A percentile compares a stretch with the other conserved stretches of the same genome.
These are phyloP conservation scores for Sardina pilchardus DNA, from an alignment of 2,113 vertebrate genomes.

Conservation along the genomic window DNA sequence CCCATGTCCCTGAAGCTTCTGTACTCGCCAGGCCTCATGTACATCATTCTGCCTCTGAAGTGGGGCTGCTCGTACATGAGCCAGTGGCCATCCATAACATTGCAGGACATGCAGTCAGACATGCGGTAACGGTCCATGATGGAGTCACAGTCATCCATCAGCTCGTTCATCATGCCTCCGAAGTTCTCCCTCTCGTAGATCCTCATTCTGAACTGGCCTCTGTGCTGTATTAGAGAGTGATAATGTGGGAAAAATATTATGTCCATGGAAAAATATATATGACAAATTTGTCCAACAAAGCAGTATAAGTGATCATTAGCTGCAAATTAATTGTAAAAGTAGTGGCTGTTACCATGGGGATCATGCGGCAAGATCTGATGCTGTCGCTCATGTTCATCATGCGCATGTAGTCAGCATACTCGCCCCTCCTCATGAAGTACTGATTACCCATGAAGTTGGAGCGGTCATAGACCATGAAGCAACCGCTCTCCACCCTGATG, in stretches of 20 bases:
- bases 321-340: neutral
- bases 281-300: neutral
- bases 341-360: slow-evolving; percentile 45
- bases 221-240: slow-evolving; percentile 37
- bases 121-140: slow-evolving; percentile 51
- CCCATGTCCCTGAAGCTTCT: slow-evolving; percentile 55
- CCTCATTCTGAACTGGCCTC: slow-evolving; percentile 51
- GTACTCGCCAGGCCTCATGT: slow-evolving; percentile 55
- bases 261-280: neutral
- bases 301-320: neutral
- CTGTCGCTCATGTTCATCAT: slow-evolving; percentile 50
- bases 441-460: slow-evolving; percentile 46
- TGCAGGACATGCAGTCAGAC: slow-evolving; percentile 57
- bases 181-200: slow-evolving; percentile 58
- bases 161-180: slow-evolving; percentile 55
- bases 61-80: slow-evolving; percentile 56
- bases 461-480: slow-evolving; percentile 51
- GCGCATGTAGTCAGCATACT: slow-evolving; percentile 54
- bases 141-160: slow-evolving; percentile 57
- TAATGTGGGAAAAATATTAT: no score
- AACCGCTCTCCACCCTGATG: slow-evolving; percentile 48
- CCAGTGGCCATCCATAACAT: slow-evolving; percentile 62
- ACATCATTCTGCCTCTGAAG: slow-evolving; percentile 51
- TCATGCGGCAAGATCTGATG: slow-evolving; percentile 58
- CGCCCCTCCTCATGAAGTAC: slow-evolving; percentile 46